Evolutionary conservation across 2,888 invertebrate species (phyloP).

Genomic region (Ennomos fuscantarius): DNA sequence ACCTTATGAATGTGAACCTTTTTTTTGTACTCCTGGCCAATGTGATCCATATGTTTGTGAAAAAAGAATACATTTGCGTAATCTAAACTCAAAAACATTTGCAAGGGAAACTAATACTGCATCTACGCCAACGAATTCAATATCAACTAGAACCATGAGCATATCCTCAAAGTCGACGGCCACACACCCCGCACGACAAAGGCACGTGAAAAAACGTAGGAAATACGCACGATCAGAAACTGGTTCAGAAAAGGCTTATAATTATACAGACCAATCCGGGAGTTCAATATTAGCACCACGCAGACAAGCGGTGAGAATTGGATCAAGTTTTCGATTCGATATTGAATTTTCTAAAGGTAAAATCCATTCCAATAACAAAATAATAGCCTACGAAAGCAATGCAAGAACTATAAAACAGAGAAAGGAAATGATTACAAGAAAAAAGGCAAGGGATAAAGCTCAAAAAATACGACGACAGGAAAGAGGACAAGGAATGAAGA

Average conservation of each 20-base stretch:
- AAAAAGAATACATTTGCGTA: slow-evolving; percentile 29
- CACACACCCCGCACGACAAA: slow-evolving; percentile 1
- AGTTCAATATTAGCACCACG: slow-evolving; percentile 1
- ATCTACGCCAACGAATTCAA: slow-evolving; percentile 16
- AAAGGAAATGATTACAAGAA: slow-evolving; percentile 3
- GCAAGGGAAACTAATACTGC: slow-evolving; percentile 27
- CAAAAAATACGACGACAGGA: too few relatives aligned
- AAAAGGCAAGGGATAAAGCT: neutral
- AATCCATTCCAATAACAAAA: neutral
- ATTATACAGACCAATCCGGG: too few relatives aligned
- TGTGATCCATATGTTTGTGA: slow-evolving; percentile 48
- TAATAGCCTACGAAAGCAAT: neutral
- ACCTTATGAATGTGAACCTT: slow-evolving; percentile 51
- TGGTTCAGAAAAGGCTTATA: neutral
- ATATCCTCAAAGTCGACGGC: slow-evolving; percentile 17
- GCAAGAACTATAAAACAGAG: slow-evolving; percentile 9
- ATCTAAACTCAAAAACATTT: slow-evolving; percentile 6
- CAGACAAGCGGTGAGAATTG: slow-evolving; percentile 42
- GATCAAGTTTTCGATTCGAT: slow-evolving; percentile 47
- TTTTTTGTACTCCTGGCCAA: slow-evolving; percentile 44
- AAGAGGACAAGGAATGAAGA: neutral
- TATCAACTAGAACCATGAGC: slow-evolving; percentile 17
- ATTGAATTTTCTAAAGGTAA: slow-evolving; percentile 47
- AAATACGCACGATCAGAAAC: neutral
- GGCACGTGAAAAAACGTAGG: slow-evolving; percentile 8